phyloP scores from a whole-genome alignment of 2,888 invertebrate species.

The Coelopa pilipes region DNA sequence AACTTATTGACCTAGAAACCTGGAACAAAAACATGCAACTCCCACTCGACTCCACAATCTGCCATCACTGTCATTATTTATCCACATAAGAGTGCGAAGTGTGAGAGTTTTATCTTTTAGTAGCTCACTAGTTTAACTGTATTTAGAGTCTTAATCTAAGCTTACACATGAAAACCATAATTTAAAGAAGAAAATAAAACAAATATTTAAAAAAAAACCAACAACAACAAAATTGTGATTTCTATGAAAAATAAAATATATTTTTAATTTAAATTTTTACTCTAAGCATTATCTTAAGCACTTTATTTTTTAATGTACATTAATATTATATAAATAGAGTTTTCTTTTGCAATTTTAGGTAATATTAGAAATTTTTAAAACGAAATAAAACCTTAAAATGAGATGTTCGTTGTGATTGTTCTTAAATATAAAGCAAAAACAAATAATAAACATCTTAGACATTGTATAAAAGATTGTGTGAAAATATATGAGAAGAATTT shows the following conservation, averaged over 20 bases:
- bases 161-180: slow-evolving; percentile 14
- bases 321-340: slow-evolving; percentile 20
- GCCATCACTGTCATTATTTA: slow-evolving; percentile 13
- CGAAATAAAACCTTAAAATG: slow-evolving; percentile 14
- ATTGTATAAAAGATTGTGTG: slow-evolving; percentile 22
- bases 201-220: slow-evolving; percentile 37
- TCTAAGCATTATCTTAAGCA: slow-evolving; percentile 27
- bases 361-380: slow-evolving; percentile 36
- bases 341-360: slow-evolving; percentile 36
- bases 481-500: slow-evolving; percentile 32
- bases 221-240: slow-evolving; percentile 44
- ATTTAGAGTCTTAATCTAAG: slow-evolving; percentile 10
- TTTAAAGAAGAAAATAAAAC: slow-evolving; percentile 21
- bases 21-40: slow-evolving; percentile 13
- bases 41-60: slow-evolving; percentile 5
- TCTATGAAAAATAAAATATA: slow-evolving; percentile 35
- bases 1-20: too few relatives aligned
- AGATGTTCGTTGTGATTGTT: slow-evolving; percentile 37
- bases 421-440: slow-evolving; percentile 27
- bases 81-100: not conserved
- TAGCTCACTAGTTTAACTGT: not conserved
- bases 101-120: not conserved
- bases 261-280: slow-evolving; percentile 25
- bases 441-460: slow-evolving; percentile 16
- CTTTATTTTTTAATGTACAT: slow-evolving; percentile 26